Base-by-base conservation (phyloP, 2,113 vertebrate genomes). In the Tragulus kanchil region DNA sequence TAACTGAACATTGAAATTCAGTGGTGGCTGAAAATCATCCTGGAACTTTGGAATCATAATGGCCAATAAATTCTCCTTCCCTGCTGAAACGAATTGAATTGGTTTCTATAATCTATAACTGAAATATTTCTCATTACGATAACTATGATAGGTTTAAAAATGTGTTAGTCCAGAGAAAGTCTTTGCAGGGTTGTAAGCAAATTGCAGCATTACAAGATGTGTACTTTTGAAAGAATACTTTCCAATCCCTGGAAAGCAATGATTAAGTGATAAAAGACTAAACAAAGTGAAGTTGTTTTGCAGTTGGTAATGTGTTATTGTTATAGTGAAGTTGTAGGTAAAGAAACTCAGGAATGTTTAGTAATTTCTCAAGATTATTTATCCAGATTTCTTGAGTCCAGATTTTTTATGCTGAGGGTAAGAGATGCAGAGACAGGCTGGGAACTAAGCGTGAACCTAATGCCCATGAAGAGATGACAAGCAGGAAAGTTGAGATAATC, bases 331-430 rank as follows among this genome's bases (percentile, higher is more conserved):
- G 1, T 15, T 42, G 21, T 19, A 78, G 9, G 84, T 42, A 50
- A 78, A 69, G 61, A 77, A 85, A 78, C 8, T 85, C 48, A 65
- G 8, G n/a, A 56, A 90, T 28, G n/a, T 71, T 89, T 36, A 69
- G n/a, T 64, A 45, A 58, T 50, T 90, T 90, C 89, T 62, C n/a
- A 90, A 52, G 26, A 36, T 85, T 73, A 85, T 81, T 71, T 79
- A 58, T 50, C 69, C 31, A 28, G 26, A 50, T 36, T 26, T 96
- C 78, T 81, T 85, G 12, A 93, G 71, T 71, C 36, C 48, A 52
- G 69, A 19, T 17, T 36, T 58, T 81, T 58, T 42, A 4, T 42
- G 48, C 82, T 71, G 15, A 75, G n/a, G 58, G 48, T 56, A 36
- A 50, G 21, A 25, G 0, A 65, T 64, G 11, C 14, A 81, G 12